phyloP scores from a whole-genome alignment of 2,888 invertebrate genomes.

The Drosophila lacicola region DNA sequence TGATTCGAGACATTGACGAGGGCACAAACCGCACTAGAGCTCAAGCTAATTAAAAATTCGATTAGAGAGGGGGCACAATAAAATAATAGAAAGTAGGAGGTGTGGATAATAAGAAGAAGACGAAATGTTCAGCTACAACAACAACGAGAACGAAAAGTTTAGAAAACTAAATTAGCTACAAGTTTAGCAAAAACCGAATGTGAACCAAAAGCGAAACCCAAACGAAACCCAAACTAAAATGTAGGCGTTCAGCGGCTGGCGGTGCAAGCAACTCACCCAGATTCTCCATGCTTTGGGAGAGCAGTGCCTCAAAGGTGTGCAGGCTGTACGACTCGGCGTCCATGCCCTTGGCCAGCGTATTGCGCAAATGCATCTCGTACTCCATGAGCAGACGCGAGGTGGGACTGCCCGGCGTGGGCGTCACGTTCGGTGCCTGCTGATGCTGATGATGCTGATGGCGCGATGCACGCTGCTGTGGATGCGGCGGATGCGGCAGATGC shows the following conservation, averaged over 20 bases:
- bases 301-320: slow-evolving; percentile 96
- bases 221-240: slow-evolving; percentile 32
- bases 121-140: slow-evolving; percentile 54
- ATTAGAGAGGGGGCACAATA: slow-evolving; percentile 53
- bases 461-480: slow-evolving; percentile 68
- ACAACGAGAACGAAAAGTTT: slow-evolving; percentile 53
- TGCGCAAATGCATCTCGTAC: slow-evolving; percentile 97
- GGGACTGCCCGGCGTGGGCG: slow-evolving; percentile 93
- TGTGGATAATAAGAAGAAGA: slow-evolving; percentile 20
- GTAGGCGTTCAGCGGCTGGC: neutral
- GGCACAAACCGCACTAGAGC: slow-evolving; percentile 14
- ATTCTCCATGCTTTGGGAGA: slow-evolving; percentile 98
- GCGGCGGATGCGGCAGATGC: slow-evolving; percentile 84
- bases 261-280: slow-evolving; percentile 87
- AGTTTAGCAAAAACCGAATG: slow-evolving; percentile 18
- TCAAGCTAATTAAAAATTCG: slow-evolving; percentile 75
- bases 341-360: slow-evolving; percentile 97
- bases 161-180: slow-evolving; percentile 39
- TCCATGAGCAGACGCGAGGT: slow-evolving; percentile 94
- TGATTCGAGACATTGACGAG: slow-evolving; percentile 53
- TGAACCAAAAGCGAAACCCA: slow-evolving; percentile 30
- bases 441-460: slow-evolving; percentile 88
- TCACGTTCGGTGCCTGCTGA: slow-evolving; percentile 88
- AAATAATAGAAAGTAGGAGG: slow-evolving; percentile 32
- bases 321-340: slow-evolving; percentile 97